A percentile compares a stretch with the other conserved stretches of the same genome.
These are phyloP conservation scores for Nannobrachium achirus DNA, from an alignment of 2,113 vertebrate species.

Conservation along the genomic window DNA sequence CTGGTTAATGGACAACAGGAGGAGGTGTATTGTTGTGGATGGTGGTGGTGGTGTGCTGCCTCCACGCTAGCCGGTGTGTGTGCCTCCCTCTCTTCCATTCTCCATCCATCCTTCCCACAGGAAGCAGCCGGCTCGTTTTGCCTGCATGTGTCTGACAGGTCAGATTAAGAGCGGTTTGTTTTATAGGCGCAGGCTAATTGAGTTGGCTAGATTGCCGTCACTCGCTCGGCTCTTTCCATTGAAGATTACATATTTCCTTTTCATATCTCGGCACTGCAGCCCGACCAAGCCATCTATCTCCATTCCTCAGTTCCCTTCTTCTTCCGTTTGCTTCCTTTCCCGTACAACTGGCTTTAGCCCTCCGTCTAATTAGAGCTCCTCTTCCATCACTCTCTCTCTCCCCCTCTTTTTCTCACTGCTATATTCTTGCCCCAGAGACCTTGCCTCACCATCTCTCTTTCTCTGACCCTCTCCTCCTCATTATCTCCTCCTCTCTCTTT, in stretches of 20 bases:
- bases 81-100: background rate
- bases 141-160: slow-evolving; percentile 57
- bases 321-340: slow-evolving; percentile 10
- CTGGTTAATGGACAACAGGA: too few relatives aligned
- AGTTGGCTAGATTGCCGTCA: slow-evolving; percentile 71
- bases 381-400: slow-evolving; percentile 66
- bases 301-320: slow-evolving; percentile 34
- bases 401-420: slow-evolving; percentile 46
- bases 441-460: slow-evolving; percentile 26
- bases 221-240: slow-evolving; percentile 43
- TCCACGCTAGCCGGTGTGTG: slow-evolving; percentile 42
- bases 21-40: too few relatives aligned
- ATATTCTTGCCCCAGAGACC: slow-evolving; percentile 67
- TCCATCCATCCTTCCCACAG: slow-evolving; percentile 13
- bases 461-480: slow-evolving; percentile 61
- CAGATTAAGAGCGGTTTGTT: slow-evolving; percentile 78
- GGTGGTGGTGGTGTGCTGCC: slow-evolving; percentile 19
- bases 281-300: slow-evolving; percentile 60
- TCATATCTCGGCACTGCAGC: slow-evolving; percentile 72
- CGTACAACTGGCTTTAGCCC: slow-evolving; percentile 54
- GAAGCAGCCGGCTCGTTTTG: slow-evolving; percentile 54
- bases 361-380: slow-evolving; percentile 72
- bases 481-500: slow-evolving; percentile 50
- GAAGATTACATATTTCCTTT: slow-evolving; percentile 75
- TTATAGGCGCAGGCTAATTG: slow-evolving; percentile 75